phyloP scores from a whole-genome alignment of 2,113 vertebrate genomes.

The Macroglossus sobrinus region DNA sequence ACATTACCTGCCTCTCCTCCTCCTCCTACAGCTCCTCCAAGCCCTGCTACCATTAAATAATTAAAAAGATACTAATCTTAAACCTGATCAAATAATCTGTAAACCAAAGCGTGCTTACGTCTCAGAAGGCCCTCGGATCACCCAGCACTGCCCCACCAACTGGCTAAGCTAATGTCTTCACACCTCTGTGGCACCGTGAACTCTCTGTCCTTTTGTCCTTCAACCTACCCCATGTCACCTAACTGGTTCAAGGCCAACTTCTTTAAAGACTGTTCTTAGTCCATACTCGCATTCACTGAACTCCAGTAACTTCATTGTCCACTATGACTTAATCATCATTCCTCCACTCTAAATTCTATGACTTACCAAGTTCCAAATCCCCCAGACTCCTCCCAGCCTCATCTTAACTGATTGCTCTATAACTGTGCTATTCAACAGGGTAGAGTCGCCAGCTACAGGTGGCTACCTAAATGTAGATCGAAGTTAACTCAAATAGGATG shows the following conservation, averaged over 20 bases:
- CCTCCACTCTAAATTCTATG: neutral
- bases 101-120: too few relatives aligned
- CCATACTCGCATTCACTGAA: neutral
- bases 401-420: neutral
- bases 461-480: neutral
- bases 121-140: neutral
- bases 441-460: neutral
- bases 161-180: neutral
- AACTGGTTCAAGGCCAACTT: neutral
- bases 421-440: neutral
- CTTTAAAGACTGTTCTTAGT: neutral
- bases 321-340: neutral
- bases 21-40: neutral
- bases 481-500: neutral
- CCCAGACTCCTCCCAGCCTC: neutral
- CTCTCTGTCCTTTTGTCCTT: neutral
- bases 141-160: neutral
- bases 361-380: neutral
- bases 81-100: neutral
- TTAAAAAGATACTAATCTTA: neutral
- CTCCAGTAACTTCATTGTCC: neutral
- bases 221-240: neutral
- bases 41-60: neutral
- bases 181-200: neutral
- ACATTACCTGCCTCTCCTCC: neutral